phyloP scores from a whole-genome alignment of 2,888 invertebrate species.

The Hydropsyche betteni region DNA sequence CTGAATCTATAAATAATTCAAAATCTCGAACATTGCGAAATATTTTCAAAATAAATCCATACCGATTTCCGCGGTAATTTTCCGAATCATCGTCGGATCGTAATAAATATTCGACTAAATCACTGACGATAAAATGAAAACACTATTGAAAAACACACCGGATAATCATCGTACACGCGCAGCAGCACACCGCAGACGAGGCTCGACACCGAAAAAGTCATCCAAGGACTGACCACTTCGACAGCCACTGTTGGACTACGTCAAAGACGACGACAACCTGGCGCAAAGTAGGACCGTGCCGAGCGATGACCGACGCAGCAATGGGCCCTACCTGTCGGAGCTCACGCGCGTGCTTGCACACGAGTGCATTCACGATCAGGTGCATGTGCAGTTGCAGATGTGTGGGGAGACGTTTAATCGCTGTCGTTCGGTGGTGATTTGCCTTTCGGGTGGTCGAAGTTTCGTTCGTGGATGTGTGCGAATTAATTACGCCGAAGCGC shows the following conservation, averaged over 20 bases:
- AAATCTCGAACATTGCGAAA: no score
- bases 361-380: background rate
- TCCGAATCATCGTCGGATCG: no score
- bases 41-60: no score
- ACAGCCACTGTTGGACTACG: background rate
- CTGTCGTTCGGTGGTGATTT: background rate
- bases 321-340: background rate
- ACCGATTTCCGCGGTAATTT: no score
- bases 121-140: no score
- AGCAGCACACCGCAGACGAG: slow-evolving; percentile 49
- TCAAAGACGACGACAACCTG: background rate
- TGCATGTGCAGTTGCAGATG: background rate
- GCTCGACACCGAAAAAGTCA: slow-evolving; percentile 50
- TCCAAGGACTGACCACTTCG: slow-evolving; percentile 30
- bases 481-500: no score
- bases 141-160: slow-evolving; percentile 24
- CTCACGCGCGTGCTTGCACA: no score
- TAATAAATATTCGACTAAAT: no score
- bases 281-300: background rate
- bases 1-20: no score
- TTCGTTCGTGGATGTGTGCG: no score
- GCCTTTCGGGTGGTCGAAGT: no score
- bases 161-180: slow-evolving; percentile 46
- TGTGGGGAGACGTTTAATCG: slow-evolving; percentile 39
- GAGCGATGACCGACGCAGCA: background rate